Conservation (phyloP, 2,113 vertebrate species). For the Nansenia antarctica region DNA sequence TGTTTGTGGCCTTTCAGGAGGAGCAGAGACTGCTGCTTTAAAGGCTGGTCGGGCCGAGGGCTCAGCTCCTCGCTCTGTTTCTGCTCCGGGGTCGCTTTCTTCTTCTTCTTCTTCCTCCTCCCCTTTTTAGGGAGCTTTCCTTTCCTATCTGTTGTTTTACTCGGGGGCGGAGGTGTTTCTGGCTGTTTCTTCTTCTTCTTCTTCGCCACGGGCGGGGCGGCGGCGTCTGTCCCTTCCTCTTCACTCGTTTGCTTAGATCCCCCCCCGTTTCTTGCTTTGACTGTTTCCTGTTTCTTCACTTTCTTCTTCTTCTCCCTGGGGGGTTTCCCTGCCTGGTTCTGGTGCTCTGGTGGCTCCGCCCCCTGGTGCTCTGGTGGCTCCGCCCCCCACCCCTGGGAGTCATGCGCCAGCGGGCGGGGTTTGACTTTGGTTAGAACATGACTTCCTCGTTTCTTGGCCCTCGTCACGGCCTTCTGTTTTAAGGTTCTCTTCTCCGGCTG, state of each 20-base stretch:
- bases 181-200: slow-evolving; percentile 69
- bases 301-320: slow-evolving; percentile 65
- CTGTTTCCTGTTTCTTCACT: slow-evolving; percentile 58
- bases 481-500: too few relatives aligned
- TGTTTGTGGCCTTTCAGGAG: slow-evolving; percentile 80
- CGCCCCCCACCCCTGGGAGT: too few relatives aligned
- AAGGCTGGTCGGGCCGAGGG: slow-evolving; percentile 30
- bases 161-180: slow-evolving; percentile 41
- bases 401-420: too few relatives aligned
- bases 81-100: slow-evolving; percentile 25
- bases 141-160: slow-evolving; percentile 58
- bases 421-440: too few relatives aligned
- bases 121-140: slow-evolving; percentile 25
- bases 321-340: slow-evolving; percentile 42
- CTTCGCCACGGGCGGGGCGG: slow-evolving; percentile 26
- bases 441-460: too few relatives aligned
- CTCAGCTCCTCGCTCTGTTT: too few relatives aligned
- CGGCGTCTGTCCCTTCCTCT: slow-evolving; percentile 33
- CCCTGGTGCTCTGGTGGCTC: too few relatives aligned
- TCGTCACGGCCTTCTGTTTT: too few relatives aligned
- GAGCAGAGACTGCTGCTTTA: slow-evolving; percentile 68
- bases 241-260: slow-evolving; percentile 18
- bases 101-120: slow-evolving; percentile 43
- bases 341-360: slow-evolving; percentile 4
- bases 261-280: slow-evolving; percentile 29